Evolutionary conservation across 2,113 vertebrate species (phyloP).

Genomic region (Miniopterus natalensis): DNA sequence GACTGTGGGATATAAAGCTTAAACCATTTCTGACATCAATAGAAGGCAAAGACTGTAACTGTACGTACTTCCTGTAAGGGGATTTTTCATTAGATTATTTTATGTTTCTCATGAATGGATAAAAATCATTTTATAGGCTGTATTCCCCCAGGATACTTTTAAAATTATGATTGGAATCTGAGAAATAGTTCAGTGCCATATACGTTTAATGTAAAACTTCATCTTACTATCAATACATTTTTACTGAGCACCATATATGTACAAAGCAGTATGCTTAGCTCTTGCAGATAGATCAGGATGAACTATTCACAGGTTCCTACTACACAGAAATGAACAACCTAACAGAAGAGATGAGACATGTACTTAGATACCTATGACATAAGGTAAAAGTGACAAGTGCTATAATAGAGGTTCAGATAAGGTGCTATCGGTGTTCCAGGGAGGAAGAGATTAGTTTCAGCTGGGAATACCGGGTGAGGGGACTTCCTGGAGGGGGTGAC

Average conservation of each 20-base stretch:
- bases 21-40: background rate
- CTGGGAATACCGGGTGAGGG: background rate
- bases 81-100: background rate
- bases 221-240: background rate
- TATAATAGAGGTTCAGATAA: background rate
- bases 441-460: background rate
- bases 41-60: background rate
- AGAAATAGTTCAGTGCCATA: background rate
- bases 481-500: background rate
- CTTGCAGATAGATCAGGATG: background rate
- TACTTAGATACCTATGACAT: background rate
- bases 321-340: background rate
- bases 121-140: background rate
- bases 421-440: background rate
- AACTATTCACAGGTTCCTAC: background rate
- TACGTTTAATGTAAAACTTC: background rate
- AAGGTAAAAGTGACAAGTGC: background rate
- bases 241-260: background rate
- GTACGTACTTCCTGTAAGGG: background rate
- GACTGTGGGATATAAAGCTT: background rate
- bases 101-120: background rate
- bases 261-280: background rate
- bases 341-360: background rate
- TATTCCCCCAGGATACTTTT: background rate
- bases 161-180: background rate